Conservation (phyloP, 2,113 vertebrate genomes). For the Hemibates koningsi region DNA sequence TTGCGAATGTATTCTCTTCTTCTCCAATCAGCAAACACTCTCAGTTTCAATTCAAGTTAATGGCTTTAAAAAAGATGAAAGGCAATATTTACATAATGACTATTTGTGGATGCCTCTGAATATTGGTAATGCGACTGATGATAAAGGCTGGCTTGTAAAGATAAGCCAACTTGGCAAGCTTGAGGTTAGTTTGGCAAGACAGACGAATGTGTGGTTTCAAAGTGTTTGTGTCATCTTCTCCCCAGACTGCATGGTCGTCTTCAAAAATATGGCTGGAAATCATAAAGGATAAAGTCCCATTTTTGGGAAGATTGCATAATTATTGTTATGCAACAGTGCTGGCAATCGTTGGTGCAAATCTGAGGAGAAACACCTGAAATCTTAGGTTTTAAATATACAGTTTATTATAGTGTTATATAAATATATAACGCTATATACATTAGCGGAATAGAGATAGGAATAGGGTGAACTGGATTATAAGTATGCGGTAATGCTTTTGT, state of each 20-base stretch:
- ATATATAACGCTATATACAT: rapidly evolving
- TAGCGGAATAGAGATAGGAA: background rate
- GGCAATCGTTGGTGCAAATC: background rate
- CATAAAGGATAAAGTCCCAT: background rate
- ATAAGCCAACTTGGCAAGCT: slow-evolving; percentile 3
- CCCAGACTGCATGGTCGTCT: background rate
- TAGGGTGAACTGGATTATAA: background rate
- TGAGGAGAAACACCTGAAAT: background rate
- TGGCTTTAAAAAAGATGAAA: background rate
- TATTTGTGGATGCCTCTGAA: slow-evolving; percentile 23
- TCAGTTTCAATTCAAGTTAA: background rate
- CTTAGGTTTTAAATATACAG: background rate
- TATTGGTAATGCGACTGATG: background rate
- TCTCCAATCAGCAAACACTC: background rate
- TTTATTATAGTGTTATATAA: background rate
- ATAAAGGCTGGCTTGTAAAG: background rate
- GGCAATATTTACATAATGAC: background rate
- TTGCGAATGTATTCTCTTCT: background rate
- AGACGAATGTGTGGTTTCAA: background rate
- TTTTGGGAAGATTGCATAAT: background rate
- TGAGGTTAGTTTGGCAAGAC: background rate
- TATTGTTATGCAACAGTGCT: slow-evolving; percentile 1
- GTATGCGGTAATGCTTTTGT: background rate
- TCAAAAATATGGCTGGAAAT: background rate
- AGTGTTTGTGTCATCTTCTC: background rate